Conservation (phyloP, 2,113 vertebrate species). For the Albula glossodonta region DNA sequence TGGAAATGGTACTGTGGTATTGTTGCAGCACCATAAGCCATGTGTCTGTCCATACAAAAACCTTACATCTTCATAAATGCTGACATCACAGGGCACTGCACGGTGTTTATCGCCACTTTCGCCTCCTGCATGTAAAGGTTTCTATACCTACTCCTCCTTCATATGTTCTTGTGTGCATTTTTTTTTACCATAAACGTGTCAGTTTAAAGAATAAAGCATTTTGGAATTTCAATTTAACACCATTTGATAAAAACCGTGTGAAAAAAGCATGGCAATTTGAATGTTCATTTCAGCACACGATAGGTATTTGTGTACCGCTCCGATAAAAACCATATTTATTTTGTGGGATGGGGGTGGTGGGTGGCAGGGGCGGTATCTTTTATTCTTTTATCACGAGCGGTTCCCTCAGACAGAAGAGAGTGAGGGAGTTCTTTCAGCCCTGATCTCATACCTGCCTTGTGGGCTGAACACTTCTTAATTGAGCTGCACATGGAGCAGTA, state of each 20-base stretch:
- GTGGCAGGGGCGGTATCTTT: background rate
- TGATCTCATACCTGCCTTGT: conserved; percentile 20
- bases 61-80: background rate
- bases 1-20: background rate
- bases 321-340: conserved; percentile 16
- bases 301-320: conserved; percentile 22
- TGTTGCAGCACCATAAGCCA: background rate
- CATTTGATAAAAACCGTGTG: conserved; percentile 22
- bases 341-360: background rate
- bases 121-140: conserved; percentile 16
- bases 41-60: background rate
- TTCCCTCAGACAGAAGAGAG: conserved; percentile 21
- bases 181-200: conserved; percentile 27
- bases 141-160: conserved; percentile 16
- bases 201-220: background rate
- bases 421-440: conserved; percentile 9
- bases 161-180: conserved; percentile 20
- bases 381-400: conserved; percentile 38
- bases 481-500: conserved; percentile 23
- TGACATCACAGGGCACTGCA: background rate
- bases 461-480: conserved; percentile 8
- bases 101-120: conserved; percentile 21
- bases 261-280: conserved; percentile 26
- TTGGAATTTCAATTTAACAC: conserved; percentile 20
- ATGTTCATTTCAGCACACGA: conserved; percentile 29